Base-by-base conservation (phyloP, 2,113 vertebrate genomes). In the Mungos mungo region DNA sequence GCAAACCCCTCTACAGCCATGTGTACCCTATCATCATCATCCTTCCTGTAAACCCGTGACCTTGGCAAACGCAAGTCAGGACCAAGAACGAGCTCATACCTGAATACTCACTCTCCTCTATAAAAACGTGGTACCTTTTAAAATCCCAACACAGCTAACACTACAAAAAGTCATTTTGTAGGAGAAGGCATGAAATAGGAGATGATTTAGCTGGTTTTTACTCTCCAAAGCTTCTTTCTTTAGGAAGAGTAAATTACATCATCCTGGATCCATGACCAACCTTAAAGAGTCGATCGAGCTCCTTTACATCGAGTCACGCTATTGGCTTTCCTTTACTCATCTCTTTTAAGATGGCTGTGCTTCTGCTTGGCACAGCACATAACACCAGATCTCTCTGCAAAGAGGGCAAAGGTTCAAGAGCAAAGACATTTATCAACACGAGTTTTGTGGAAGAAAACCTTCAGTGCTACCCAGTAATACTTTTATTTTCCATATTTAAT, bases 401-500 rank as follows among this genome's bases (percentile, higher is more conserved):
- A 81, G 6, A 41, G 31, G 4, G 13, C 38, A 66, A 18, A 82
- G n/a, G 65, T 35, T 60, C 27, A 13, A 77, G 31, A 68, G 50
- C 0, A 45, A 16, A 83, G 69, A 72, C 27, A 84, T n/a, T 77
- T 66, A 65, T n/a, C 79, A 85, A 87, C 74, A 84, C 72, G 69
- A 66, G 65, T 38, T 92, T 19, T 33, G 27, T 66, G 45, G 25
- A 83, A 89, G 57, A 90, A 97, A 96, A 83, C 57, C 93, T 38
- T 93, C 80, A 76, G 41, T 15, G 57, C 21, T 82, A 88, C 60
- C 71, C 31, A 94, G 35, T 21, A 50, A 88, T 83, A 69, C 16
- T 95, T 97, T 88, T 87, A 88, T 68, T 95, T 97, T 96, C 69
- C 16, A 65, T 82, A 85, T 83, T 90, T 94, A 63, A 63, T 57